Evolutionary conservation across 2,888 invertebrate genomes (phyloP).

Genomic region (Agrypnus murinus): DNA sequence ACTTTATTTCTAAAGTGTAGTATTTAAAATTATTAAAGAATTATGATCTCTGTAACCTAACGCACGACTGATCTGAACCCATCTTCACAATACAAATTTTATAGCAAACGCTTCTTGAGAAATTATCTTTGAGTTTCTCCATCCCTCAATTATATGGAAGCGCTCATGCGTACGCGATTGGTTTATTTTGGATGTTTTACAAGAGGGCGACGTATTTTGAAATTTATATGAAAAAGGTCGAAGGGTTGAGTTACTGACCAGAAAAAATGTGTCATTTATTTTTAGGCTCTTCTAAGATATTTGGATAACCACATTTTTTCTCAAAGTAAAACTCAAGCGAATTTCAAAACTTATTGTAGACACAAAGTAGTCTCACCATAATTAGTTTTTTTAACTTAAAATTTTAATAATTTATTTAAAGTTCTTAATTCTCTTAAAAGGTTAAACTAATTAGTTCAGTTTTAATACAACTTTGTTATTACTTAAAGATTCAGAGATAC

Average conservation of each 20-base stretch:
- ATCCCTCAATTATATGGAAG: slow-evolving; percentile 38
- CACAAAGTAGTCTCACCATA: too few relatives aligned
- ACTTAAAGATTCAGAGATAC: not conserved
- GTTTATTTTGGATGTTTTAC: slow-evolving; percentile 33
- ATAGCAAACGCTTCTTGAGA: slow-evolving; percentile 25
- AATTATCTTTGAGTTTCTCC: slow-evolving; percentile 36
- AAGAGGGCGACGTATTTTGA: slow-evolving; percentile 28
- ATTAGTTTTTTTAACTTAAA: too few relatives aligned
- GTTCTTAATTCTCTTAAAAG: not conserved
- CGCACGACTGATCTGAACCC: slow-evolving; percentile 18
- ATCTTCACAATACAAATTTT: slow-evolving; percentile 31
- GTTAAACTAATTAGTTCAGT: slow-evolving; percentile 2
- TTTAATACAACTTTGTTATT: not conserved
- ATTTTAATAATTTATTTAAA: too few relatives aligned
- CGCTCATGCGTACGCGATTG: slow-evolving; percentile 36
- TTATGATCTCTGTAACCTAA: slow-evolving; percentile 32
- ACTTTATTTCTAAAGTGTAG: too few relatives aligned
- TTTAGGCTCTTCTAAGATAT: not conserved
- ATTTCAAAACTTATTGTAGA: not conserved
- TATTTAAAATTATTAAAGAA: not conserved
- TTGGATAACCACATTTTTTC: too few relatives aligned
- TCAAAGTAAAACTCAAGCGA: too few relatives aligned
- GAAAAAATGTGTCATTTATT: slow-evolving; percentile 11
- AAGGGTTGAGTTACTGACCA: slow-evolving; percentile 6
- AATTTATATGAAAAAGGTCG: slow-evolving; percentile 29